Evolutionary conservation across 2,113 vertebrate genomes (phyloP).

Genomic region (Phainopepla nitens): DNA sequence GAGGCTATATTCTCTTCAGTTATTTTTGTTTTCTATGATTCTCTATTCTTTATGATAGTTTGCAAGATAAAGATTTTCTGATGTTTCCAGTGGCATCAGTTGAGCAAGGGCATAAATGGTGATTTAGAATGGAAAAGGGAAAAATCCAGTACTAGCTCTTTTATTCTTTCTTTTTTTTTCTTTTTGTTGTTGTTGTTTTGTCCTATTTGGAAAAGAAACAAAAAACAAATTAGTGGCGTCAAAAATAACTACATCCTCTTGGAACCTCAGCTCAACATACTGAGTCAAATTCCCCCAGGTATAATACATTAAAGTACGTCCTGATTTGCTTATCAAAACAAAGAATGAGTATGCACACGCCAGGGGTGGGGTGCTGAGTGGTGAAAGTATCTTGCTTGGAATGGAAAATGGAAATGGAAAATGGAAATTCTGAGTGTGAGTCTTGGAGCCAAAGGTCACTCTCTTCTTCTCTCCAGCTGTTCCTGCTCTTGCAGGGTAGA

Average conservation of each 20-base stretch:
- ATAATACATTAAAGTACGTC: not conserved
- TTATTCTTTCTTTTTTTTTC: not conserved
- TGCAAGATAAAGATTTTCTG: not conserved
- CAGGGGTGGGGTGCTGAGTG: not conserved
- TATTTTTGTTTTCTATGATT: not conserved
- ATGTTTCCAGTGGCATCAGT: not conserved
- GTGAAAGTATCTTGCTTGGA: not conserved
- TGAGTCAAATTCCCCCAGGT: conserved; percentile 25
- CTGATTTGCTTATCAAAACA: conserved; percentile 53
- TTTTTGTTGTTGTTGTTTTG: too few relatives aligned
- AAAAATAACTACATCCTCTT: conserved; percentile 47
- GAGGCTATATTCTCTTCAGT: not conserved
- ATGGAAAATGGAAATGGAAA: not conserved
- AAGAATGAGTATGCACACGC: conserved; percentile 8
- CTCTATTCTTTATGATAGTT: not conserved
- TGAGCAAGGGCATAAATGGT: not conserved
- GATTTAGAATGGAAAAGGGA: conserved; percentile 11
- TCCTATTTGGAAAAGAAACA: conserved; percentile 32
- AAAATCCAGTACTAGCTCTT: not conserved
- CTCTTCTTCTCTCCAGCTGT: not conserved
- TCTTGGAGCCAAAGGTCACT: not conserved
- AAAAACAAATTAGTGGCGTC: not conserved
- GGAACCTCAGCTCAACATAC: not conserved
- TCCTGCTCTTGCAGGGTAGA: not conserved
- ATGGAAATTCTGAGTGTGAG: conserved; percentile 27